Conservation (phyloP, 2,113 vertebrate genomes). For the Mustela nigripes region DNA sequence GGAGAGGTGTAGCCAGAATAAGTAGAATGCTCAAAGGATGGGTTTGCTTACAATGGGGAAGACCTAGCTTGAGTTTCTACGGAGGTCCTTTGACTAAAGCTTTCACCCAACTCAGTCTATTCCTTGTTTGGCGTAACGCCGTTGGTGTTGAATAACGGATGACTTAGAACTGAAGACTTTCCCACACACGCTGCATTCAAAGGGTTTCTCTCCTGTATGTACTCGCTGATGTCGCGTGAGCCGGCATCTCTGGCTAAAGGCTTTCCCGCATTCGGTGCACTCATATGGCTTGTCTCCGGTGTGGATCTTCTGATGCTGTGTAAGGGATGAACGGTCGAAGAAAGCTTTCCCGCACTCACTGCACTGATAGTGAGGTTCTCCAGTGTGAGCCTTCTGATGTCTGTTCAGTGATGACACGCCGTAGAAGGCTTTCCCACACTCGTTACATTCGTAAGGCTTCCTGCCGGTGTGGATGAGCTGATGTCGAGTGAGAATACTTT, state of each 20-base stretch:
- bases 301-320: constrained; percentile 84
- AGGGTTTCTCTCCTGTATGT: constrained; percentile 83
- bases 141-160: constrained; percentile 82
- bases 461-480: constrained; percentile 78
- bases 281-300: constrained; percentile 81
- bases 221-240: constrained; percentile 77
- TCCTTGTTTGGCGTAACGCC: constrained; percentile 80
- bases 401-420: constrained; percentile 72
- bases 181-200: constrained; percentile 79
- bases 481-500: constrained; percentile 81
- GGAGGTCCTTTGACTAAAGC: neutral
- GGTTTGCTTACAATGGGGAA: neutral
- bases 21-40: neutral
- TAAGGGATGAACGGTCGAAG: constrained; percentile 82
- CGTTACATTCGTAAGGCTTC: constrained; percentile 72
- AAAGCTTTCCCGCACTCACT: constrained; percentile 83
- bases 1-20: neutral
- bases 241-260: constrained; percentile 80
- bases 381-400: constrained; percentile 72
- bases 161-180: constrained; percentile 83
- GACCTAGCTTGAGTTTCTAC: neutral
- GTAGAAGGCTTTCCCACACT: constrained; percentile 80
- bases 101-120: constrained; percentile 67
- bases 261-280: constrained; percentile 79
- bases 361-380: constrained; percentile 78